Evolutionary conservation across 2,113 vertebrate species (phyloP), one percentile per base, ranked within the genome.

Genomic region (Pogona vitticeps): DNA sequence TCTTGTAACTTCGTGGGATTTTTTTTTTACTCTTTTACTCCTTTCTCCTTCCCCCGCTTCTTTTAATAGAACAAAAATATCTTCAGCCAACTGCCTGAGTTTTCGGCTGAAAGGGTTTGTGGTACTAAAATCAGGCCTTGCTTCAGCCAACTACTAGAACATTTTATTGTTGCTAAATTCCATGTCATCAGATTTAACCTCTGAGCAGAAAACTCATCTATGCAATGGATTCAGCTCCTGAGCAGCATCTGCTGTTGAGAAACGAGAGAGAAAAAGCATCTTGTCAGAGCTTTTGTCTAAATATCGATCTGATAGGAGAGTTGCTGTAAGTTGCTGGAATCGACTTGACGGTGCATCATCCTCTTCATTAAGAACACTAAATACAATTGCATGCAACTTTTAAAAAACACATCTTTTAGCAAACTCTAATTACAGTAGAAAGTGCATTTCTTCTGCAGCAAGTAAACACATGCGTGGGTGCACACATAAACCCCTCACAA

Each of bases 391-490:
- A 81, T 6, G 28, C 33, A 75, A 7, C 23, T 70, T 6, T 17
- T 31, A 0, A 0, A 0, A 23, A 8, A 70, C 20, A 70, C 18
- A 52, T 26, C 52, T 33, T 40, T 59, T 17, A 58, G 58, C 87
- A 52, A 67, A 7, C 3, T 67, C 21, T 1, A 86, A 86, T 82
- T 52, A 38, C 68, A 23, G 2, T 6, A 42, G 73, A 20, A 1
- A 2, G 75, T 2, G 0, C 36, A 63, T 81, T 88, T 89, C 46
- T n/a, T 23, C 82, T 18, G 15, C n/a, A 36, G 9, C 46, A 52
- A 52, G 10, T 52, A 52, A 52, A 52, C 46, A 52, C 46, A 52
- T 52, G 46, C 46, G 46, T 52, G 46, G 46, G 46, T 52, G 46
- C 63, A 21, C 63, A 83, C 76, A 5, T 17, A 17, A 31, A 28